Evolutionary conservation across 2,113 vertebrate genomes (phyloP).

Genomic region (Romanogobio albipinnatus): DNA sequence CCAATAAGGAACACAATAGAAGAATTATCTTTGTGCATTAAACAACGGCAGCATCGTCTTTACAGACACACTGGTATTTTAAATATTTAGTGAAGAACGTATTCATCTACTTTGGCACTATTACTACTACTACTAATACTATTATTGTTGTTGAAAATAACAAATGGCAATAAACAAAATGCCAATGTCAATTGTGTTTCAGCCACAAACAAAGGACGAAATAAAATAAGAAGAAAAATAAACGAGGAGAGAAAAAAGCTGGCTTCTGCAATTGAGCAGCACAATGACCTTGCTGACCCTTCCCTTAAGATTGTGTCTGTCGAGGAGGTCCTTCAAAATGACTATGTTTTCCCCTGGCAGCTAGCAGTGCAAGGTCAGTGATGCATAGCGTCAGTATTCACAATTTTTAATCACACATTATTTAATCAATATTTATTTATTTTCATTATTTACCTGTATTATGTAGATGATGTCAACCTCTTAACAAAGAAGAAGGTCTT

Average conservation of each 20-base stretch:
- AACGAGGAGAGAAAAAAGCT: background rate
- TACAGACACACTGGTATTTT: conserved; percentile 6
- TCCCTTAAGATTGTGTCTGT: background rate
- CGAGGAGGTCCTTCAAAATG: conserved; percentile 7
- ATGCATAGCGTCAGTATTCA: background rate
- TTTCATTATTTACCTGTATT: background rate
- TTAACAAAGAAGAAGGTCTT: conserved; percentile 28
- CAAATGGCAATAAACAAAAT: background rate
- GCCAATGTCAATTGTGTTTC: background rate
- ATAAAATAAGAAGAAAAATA: conserved; percentile 1
- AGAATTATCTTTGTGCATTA: conserved; percentile 11
- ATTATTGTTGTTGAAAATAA: no score
- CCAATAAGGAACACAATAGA: background rate
- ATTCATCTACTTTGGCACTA: background rate
- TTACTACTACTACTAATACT: background rate
- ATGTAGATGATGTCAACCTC: conserved; percentile 12
- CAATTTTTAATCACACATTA: background rate
- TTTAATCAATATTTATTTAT: background rate
- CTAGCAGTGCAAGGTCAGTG: background rate
- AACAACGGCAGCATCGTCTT: conserved; percentile 4
- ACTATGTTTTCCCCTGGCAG: background rate
- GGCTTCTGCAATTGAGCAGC: background rate
- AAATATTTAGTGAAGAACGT: background rate
- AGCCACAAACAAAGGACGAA: background rate
- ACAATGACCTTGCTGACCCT: background rate